A percentile compares a stretch with the other conserved stretches of the same genome.
These are phyloP conservation scores for Kobus ellipsiprymnus DNA, from an alignment of 2,113 vertebrate genomes.

Conservation along the genomic window DNA sequence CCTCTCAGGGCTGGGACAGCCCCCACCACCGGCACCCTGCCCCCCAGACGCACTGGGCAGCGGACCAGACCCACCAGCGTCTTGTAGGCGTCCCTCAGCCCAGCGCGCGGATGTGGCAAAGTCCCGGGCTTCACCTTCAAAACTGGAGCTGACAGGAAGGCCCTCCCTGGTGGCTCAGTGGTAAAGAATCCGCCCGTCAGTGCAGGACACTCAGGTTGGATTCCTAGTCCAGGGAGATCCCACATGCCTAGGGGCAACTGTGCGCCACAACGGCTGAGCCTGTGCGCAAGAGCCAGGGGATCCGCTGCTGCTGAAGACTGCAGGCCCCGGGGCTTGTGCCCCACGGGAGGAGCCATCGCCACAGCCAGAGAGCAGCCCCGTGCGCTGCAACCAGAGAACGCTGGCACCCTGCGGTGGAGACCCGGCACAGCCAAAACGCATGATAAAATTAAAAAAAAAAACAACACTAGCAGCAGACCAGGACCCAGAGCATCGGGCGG, in stretches of 20 bases:
- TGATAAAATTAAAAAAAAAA: neutral
- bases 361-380: neutral
- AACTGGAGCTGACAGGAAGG: neutral
- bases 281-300: neutral
- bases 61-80: rapidly evolving
- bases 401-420: neutral
- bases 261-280: neutral
- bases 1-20: neutral
- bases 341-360: neutral
- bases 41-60: neutral
- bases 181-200: neutral
- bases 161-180: neutral
- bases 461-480: neutral
- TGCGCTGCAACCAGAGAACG: neutral
- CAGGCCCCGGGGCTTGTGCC: neutral
- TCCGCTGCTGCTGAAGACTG: neutral
- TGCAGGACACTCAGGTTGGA: neutral
- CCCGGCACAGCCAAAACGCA: neutral
- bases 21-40: neutral
- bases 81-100: rapidly evolving
- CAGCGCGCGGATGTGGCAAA: rapidly evolving
- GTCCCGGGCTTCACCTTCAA: rapidly evolving
- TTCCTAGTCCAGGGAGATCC: neutral
- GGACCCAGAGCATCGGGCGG: rapidly evolving
- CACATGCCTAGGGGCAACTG: neutral